Conservation (phyloP, 1,140 invertebrate genomes). For the Carcinoscorpius rotundicauda region DNA sequence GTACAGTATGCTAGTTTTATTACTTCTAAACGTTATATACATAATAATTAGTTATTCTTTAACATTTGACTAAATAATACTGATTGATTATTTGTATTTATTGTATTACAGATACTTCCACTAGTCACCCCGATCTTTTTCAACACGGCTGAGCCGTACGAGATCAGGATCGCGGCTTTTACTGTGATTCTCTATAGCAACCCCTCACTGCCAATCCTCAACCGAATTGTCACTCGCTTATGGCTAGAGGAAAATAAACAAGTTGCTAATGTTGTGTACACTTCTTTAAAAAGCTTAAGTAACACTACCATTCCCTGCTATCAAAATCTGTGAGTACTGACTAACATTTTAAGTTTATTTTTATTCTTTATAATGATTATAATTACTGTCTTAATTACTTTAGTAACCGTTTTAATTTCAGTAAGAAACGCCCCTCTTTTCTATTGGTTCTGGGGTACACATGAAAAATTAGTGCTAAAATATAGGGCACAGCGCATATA, state of each 20-base stretch:
- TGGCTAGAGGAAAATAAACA: slow-evolving; percentile 15
- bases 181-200: slow-evolving; percentile 11
- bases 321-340: slow-evolving; percentile 3
- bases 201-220: slow-evolving; percentile 14
- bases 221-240: slow-evolving; percentile 19
- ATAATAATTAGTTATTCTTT: not conserved
- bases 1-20: too few relatives aligned
- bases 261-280: slow-evolving; percentile 15
- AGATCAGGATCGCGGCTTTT: slow-evolving; percentile 23
- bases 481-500: too few relatives aligned
- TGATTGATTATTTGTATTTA: not conserved
- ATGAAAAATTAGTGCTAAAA: too few relatives aligned
- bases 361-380: not conserved
- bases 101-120: slow-evolving; percentile 7
- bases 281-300: slow-evolving; percentile 12
- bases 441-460: too few relatives aligned
- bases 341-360: not conserved
- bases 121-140: slow-evolving; percentile 17
- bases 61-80: not conserved
- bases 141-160: slow-evolving; percentile 18
- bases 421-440: too few relatives aligned
- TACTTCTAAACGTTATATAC: too few relatives aligned
- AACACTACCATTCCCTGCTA: slow-evolving; percentile 14
- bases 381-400: too few relatives aligned
- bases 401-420: too few relatives aligned